Evolutionary conservation across 2,113 vertebrate genomes (phyloP).

Genomic region (Engraulis encrasicolus): DNA sequence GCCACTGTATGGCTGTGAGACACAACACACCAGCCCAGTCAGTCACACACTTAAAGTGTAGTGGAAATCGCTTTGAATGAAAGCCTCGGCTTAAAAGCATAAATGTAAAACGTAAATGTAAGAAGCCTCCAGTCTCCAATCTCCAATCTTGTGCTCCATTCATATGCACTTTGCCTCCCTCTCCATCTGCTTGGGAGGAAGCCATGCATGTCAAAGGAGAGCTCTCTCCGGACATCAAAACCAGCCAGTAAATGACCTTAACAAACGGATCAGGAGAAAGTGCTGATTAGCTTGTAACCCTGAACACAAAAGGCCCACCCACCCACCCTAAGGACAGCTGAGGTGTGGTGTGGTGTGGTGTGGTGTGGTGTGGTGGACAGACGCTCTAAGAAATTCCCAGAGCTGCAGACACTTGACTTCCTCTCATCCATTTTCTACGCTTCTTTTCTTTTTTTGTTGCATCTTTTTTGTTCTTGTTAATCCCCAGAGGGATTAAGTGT

Average conservation of each 20-base stretch:
- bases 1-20: not conserved
- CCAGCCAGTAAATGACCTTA: not conserved
- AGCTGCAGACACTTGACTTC: not conserved
- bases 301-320: not conserved
- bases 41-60: not conserved
- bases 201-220: not conserved
- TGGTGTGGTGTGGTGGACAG: not conserved
- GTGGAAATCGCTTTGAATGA: not conserved
- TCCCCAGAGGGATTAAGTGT: constrained; percentile 32
- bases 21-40: not conserved
- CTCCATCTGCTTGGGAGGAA: not conserved
- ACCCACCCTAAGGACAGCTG: too few relatives aligned
- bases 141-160: not conserved
- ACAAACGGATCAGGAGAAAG: not conserved
- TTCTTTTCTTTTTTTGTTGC: not conserved
- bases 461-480: not conserved
- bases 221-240: not conserved
- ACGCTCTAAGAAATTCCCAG: not conserved
- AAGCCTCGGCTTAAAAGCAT: not conserved
- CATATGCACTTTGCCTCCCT: not conserved
- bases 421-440: not conserved
- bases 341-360: not conserved
- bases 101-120: not conserved
- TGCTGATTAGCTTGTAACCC: constrained; percentile 1
- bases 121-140: not conserved